phyloP scores from a whole-genome alignment of 2,888 invertebrate species.

The Noctua fimbriata region DNA sequence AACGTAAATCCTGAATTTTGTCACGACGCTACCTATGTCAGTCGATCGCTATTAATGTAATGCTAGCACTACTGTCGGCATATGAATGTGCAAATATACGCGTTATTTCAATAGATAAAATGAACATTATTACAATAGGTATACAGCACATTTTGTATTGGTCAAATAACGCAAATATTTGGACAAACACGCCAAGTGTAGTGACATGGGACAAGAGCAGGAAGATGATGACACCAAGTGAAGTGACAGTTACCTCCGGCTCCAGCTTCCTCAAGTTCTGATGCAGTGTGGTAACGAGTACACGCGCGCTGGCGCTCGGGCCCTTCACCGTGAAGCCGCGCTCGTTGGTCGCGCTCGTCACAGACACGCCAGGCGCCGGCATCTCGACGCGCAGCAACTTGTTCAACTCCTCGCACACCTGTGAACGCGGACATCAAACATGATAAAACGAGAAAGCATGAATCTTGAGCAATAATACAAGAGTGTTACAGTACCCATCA shows the following conservation, averaged over 20 bases:
- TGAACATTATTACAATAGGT: neutral
- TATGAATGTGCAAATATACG: neutral
- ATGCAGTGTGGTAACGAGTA: slow-evolving; percentile 98
- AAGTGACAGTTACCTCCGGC: slow-evolving; percentile 92
- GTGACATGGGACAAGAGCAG: neutral
- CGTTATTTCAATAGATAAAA: neutral
- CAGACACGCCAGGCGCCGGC: slow-evolving; percentile 70
- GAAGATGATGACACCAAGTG: too few species aligned
- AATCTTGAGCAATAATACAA: neutral
- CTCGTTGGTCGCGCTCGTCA: slow-evolving; percentile 76
- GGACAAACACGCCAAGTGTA: neutral
- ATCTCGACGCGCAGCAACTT: slow-evolving; percentile 87
- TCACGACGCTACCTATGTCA: neutral
- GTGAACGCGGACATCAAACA: slow-evolving; percentile 13
- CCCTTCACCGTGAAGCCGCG: slow-evolving; percentile 97
- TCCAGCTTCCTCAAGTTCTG: slow-evolving; percentile 98
- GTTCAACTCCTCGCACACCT: slow-evolving; percentile 95
- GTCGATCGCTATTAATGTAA: neutral
- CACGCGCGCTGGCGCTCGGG: slow-evolving; percentile 95
- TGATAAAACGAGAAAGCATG: neutral
- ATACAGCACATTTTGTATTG: neutral
- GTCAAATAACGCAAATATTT: neutral
- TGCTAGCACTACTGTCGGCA: neutral
- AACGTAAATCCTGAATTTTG: neutral
- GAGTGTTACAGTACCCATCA: neutral